Evolutionary conservation across 2,888 invertebrate genomes (phyloP), one percentile per base, ranked within the genome.

Genomic region (Apamea crenata): DNA sequence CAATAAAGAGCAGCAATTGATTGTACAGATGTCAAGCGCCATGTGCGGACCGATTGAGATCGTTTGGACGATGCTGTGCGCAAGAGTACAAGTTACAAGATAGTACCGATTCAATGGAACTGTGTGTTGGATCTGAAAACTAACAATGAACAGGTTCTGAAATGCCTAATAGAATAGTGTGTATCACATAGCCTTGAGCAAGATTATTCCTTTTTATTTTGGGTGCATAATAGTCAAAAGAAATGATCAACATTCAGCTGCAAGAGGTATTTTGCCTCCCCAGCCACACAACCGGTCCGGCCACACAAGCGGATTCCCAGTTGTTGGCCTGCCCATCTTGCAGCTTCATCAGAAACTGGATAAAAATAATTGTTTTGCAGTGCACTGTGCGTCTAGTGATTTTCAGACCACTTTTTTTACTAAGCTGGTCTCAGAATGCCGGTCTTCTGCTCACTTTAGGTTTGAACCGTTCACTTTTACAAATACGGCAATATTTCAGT

Each of bases 401-500:
- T 44, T 21, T 29, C 53, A 40, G 12, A 14, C 29, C 8, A 29
- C 10, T 69, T 18, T 56, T 18, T 25, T 12, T 7, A 44, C 14
- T 53, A 21, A 16, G 2, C 21, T 7, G 12, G 3, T 75, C 53
- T 10, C 16, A 77, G 50, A 25, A 74, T 59, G n/a, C n/a, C 86
- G 84, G n/a, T n/a, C n/a, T n/a, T n/a, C 82, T 78, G 1, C 21
- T 47, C 67, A n/a, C 83, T 80, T 80, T 7, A 44, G 65, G 72
- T 82, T 88, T 81, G 12, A 44, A 0, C n/a, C 14, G 8, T 5
- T 29, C 0, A 56, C 25, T 69, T 71, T 70, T 72, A 80, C 74
- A 77, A 83, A 85, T 77, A 72, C 78, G 75, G 21, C 84, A 68
- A 89, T 89, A 89, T 88, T 90, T 89, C 87, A 89, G 85, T 73